Base-by-base conservation (phyloP, 2,888 invertebrate species). In the Plebejus anna region DNA sequence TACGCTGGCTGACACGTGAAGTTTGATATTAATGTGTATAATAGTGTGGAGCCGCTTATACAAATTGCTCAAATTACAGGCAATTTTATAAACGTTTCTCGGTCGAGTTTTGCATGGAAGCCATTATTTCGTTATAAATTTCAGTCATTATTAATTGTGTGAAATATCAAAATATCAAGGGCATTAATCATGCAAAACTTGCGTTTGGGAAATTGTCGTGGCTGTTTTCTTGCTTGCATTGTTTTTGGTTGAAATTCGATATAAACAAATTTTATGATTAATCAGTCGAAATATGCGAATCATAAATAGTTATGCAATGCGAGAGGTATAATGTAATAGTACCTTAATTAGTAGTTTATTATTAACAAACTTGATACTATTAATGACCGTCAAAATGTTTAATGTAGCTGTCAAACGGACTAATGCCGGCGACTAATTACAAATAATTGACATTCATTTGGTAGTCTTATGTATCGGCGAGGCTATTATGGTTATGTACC, bases 11-110 rank as follows among this genome's bases (percentile, higher is more conserved):
- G 93, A 92, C 92, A 92, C 88, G 92, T 83, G 88, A 87, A 89
- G 89, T 88, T 86, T 85, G 82, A 90, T 89, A 94, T 92, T 91
- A 90, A 93, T 93, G 92, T 90, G 86, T 92, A 92, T 93, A 93
- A 92, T 90, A 91, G 92, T 88, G 85, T 83, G 80, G 83, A 83
- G 89, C 88, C 89, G 87, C 87, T 89, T 84, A 84, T 81, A 88
- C 85, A 87, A 92, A 91, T 92, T 92, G 90, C 89, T 89, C 85
- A 90, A 91, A 92, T 93, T 92, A 92, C 90, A 89, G 88, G 85
- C 88, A 85, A 89, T 89, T 89, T 89, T 89, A 89, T 90, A 90
- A 92, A 91, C 90, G 90, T 90, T 85, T 86, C 75, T 61, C 71
- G 72, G 81, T 81, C 82, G 81, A 83, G 81, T 83, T 84, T 82